These are phyloP conservation scores for Barbus barbus DNA, from an alignment of 2,113 vertebrate species.

Conservation along the genomic window DNA sequence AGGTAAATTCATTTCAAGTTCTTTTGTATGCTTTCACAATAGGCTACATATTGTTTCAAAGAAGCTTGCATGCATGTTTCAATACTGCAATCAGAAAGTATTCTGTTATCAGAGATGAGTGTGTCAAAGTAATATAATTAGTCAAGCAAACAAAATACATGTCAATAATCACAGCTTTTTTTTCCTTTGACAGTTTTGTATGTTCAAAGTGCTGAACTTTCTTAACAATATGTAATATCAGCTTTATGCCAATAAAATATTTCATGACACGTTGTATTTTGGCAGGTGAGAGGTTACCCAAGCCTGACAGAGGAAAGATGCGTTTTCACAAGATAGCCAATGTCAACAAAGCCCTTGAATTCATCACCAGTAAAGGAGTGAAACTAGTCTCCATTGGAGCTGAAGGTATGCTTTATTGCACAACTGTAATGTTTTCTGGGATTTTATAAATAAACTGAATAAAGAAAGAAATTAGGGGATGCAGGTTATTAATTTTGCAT, in stretches of 20 bases:
- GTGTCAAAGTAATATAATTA: too few species aligned
- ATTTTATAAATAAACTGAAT: background rate
- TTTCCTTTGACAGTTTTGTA: background rate
- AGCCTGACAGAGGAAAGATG: constrained; percentile 99
- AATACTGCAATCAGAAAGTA: too few species aligned
- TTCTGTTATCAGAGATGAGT: background rate
- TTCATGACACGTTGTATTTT: background rate
- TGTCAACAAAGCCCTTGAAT: constrained; percentile 98
- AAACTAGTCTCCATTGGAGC: constrained; percentile 98
- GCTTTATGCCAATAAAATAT: background rate
- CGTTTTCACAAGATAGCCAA: constrained; percentile 99
- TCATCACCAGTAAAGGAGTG: constrained; percentile 97
- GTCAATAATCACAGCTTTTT: background rate
- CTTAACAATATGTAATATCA: background rate
- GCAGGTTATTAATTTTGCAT: background rate
- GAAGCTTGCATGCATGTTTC: too few species aligned
- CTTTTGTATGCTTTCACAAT: background rate
- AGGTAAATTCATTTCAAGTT: constrained; percentile 73
- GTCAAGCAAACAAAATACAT: background rate
- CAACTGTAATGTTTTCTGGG: background rate
- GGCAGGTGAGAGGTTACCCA: constrained; percentile 92
- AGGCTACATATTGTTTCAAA: background rate
- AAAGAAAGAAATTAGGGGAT: background rate
- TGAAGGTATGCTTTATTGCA: constrained; percentile 81
- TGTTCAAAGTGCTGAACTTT: background rate